phyloP scores from a whole-genome alignment of 2,113 vertebrate genomes.

The Corythornis madagascariensis region DNA sequence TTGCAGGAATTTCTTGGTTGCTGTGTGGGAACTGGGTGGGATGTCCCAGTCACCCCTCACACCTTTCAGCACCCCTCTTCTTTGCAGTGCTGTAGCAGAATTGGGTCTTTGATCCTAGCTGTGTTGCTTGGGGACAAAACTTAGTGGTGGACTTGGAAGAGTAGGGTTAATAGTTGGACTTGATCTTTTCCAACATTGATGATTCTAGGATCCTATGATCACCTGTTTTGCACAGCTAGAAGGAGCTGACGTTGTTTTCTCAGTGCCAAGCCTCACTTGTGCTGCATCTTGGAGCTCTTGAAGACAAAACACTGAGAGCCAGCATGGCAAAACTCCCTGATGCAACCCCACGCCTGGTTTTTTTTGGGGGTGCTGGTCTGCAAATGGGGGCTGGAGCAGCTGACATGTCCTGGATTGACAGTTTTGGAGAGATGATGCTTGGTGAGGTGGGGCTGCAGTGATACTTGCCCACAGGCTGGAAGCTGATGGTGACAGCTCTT shows the following conservation, averaged over 20 bases:
- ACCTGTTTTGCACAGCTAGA: not conserved
- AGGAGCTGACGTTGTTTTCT: not conserved
- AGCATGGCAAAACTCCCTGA: not conserved
- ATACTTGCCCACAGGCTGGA: not conserved
- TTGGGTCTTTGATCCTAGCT: not conserved
- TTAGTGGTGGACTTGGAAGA: too few relatives aligned
- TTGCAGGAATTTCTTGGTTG: not conserved
- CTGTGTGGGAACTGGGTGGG: too few relatives aligned
- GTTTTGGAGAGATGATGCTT: not conserved
- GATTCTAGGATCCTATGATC: too few relatives aligned
- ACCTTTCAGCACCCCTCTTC: not conserved
- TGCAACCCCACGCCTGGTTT: fast-evolving
- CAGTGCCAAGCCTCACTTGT: not conserved
- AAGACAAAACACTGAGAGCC: not conserved
- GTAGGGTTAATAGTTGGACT: too few relatives aligned
- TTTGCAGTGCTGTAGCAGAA: not conserved
- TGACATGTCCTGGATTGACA: not conserved
- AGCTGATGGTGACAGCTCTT: not conserved
- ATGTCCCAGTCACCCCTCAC: not conserved
- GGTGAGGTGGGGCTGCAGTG: not conserved
- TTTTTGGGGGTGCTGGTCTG: not conserved
- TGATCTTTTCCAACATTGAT: too few relatives aligned
- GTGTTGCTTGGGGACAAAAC: too few relatives aligned
- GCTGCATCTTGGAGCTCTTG: not conserved
- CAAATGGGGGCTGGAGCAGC: not conserved